phyloP scores from a whole-genome alignment of 2,113 vertebrate species.

The Enhydra lutris region DNA sequence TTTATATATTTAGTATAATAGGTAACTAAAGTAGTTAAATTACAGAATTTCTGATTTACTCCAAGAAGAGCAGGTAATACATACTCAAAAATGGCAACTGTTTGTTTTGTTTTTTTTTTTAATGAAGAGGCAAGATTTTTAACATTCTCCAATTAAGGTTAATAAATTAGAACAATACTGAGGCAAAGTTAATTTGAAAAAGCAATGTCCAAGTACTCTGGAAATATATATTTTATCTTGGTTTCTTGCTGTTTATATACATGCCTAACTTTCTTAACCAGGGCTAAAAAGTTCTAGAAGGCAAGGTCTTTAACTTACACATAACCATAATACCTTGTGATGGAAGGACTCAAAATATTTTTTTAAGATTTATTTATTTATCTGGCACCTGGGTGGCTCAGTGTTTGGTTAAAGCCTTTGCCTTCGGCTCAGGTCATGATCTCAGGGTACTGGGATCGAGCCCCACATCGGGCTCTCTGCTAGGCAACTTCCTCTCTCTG shows the following conservation, averaged over 20 bases:
- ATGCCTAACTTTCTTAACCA: neutral
- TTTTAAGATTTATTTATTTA: neutral
- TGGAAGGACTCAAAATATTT: neutral
- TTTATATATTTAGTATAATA: conserved; percentile 44
- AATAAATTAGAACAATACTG: conserved; percentile 33
- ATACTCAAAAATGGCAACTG: neutral
- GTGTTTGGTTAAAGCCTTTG: no score
- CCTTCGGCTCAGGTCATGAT: no score
- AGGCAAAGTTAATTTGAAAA: conserved; percentile 24
- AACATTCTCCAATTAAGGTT: conserved; percentile 31
- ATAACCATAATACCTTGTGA: conserved; percentile 1
- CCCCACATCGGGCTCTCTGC: no score
- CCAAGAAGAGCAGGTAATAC: conserved; percentile 65
- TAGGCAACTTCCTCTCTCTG: no score
- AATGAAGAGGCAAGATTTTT: conserved; percentile 49
- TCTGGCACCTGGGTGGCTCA: no score
- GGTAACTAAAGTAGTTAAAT: conserved; percentile 56
- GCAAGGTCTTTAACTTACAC: neutral
- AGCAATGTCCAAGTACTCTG: neutral
- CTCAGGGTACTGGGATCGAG: no score
- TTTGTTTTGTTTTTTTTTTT: neutral
- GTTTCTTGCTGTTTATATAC: neutral
- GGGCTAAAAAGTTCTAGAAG: neutral
- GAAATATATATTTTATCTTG: neutral
- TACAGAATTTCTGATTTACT: conserved; percentile 63